Evolutionary conservation across 2,113 vertebrate species (phyloP).

Genomic region (Lycaon pictus): DNA sequence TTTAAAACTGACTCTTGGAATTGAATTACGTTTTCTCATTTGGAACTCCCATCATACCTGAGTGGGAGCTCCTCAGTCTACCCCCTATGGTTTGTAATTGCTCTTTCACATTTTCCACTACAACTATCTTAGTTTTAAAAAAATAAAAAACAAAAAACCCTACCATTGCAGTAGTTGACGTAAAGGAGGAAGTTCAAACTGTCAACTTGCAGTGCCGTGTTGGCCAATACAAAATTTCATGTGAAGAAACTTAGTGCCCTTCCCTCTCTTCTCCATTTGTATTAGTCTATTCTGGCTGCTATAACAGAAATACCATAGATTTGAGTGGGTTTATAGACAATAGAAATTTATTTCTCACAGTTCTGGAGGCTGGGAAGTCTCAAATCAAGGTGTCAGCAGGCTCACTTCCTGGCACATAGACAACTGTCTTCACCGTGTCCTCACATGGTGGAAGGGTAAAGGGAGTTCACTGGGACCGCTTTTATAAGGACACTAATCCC

Average conservation of each 20-base stretch:
- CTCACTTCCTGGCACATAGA: background rate
- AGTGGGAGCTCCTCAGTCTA: background rate
- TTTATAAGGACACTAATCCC: background rate
- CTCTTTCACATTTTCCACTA: conserved; percentile 15
- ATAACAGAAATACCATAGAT: background rate
- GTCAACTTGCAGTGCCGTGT: background rate
- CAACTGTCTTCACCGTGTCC: background rate
- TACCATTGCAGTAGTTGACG: conserved; percentile 27
- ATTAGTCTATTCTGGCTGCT: background rate
- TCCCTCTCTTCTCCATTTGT: background rate
- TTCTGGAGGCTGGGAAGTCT: background rate
- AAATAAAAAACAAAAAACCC: background rate
- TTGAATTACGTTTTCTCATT: conserved; percentile 39
- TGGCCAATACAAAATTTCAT: background rate
- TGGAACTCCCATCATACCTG: background rate
- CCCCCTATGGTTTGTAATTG: background rate
- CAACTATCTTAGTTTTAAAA: conserved; percentile 9
- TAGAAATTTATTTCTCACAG: background rate
- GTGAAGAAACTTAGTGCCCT: background rate
- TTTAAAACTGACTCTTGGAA: background rate
- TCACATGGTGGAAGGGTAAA: background rate
- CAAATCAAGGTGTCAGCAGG: background rate
- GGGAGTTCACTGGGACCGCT: background rate
- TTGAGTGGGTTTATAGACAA: background rate
- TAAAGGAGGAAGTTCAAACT: conserved; percentile 53